These are phyloP conservation scores for Glaucomys volans DNA, from an alignment of 2,113 vertebrate genomes.

Conservation along the genomic window DNA sequence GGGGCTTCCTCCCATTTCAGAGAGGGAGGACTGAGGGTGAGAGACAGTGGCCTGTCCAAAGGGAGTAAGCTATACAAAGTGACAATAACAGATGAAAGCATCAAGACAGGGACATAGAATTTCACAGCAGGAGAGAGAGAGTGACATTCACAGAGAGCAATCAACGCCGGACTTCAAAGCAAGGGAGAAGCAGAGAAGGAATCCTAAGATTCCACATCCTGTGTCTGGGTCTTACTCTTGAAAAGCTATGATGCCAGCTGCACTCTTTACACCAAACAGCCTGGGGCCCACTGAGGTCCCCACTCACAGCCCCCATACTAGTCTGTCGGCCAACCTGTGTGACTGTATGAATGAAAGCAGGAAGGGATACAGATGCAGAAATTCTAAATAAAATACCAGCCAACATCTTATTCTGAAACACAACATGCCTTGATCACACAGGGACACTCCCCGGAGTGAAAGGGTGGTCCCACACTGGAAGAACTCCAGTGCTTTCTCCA, in stretches of 20 bases:
- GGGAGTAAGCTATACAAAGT: neutral
- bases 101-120: neutral
- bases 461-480: neutral
- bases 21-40: neutral
- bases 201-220: neutral
- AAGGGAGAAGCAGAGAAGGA: neutral
- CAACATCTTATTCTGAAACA: neutral
- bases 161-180: neutral
- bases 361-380: neutral
- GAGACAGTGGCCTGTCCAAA: neutral
- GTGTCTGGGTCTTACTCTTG: neutral
- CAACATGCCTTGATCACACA: neutral
- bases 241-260: neutral
- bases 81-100: neutral
- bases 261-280: neutral
- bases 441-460: neutral
- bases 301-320: neutral
- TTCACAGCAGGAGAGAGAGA: neutral
- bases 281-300: neutral
- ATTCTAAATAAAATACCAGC: constrained; percentile 17
- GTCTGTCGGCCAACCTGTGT: neutral
- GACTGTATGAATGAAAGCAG: neutral
- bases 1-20: neutral
- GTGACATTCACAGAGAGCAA: neutral
- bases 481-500: neutral